Evolutionary conservation across 2,113 vertebrate genomes (phyloP).

Genomic region (Ophiodon elongatus): DNA sequence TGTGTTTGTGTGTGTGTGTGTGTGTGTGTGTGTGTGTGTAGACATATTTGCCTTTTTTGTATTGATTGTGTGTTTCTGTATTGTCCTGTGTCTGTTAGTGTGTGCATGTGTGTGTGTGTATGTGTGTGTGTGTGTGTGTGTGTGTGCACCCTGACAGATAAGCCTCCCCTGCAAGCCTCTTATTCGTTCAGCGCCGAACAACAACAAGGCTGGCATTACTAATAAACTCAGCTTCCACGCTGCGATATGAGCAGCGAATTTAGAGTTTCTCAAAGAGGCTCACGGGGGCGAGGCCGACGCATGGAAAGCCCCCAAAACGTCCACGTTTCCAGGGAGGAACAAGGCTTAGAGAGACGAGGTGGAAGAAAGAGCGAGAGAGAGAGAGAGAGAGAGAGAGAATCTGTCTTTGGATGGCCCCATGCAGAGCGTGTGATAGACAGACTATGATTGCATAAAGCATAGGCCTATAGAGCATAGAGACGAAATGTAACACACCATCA

Average conservation of each 20-base stretch:
- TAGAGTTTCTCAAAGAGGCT: constrained; percentile 53
- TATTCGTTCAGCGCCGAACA: constrained; percentile 66
- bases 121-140: constrained; percentile 35
- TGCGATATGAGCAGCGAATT: constrained; percentile 56
- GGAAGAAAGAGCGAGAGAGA: neutral
- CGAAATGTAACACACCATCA: neutral
- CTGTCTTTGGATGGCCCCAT: neutral
- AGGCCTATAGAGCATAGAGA: neutral
- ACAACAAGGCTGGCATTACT: constrained; percentile 75
- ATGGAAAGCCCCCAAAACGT: constrained; percentile 33
- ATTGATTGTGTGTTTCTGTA: constrained; percentile 16
- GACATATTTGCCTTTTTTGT: constrained; percentile 56
- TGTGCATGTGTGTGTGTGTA: neutral
- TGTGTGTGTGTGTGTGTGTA: neutral
- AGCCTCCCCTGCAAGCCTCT: constrained; percentile 67
- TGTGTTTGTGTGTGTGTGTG: constrained; percentile 1
- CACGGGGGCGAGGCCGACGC: neutral
- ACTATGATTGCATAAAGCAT: constrained; percentile 9
- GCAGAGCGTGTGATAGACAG: neutral
- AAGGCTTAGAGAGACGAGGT: neutral
- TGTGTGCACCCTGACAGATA: constrained; percentile 68
- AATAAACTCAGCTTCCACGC: constrained; percentile 64
- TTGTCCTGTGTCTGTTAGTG: constrained; percentile 21
- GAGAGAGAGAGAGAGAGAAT: neutral
- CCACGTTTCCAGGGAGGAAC: constrained; percentile 19